These are phyloP conservation scores for Myzus persicae DNA, from an alignment of 1,140 invertebrate genomes.

Conservation along the genomic window DNA sequence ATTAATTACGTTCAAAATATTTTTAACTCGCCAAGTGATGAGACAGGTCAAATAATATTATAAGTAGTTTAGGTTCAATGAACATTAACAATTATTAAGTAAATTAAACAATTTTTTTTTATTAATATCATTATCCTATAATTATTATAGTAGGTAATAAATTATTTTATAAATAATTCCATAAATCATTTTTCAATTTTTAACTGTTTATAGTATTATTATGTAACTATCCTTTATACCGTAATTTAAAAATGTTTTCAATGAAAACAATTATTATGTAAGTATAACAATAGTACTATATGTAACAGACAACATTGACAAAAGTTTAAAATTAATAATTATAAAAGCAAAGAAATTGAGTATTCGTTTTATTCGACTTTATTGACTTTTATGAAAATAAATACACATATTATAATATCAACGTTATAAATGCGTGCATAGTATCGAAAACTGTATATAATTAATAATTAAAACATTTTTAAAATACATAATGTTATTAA, in stretches of 20 bases:
- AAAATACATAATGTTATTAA: no score
- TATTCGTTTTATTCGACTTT: no score
- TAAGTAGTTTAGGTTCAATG: background rate
- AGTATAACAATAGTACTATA: background rate
- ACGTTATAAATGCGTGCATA: no score
- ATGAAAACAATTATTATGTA: background rate
- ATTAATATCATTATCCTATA: background rate
- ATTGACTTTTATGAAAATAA: no score
- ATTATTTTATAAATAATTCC: background rate
- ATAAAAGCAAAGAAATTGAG: background rate
- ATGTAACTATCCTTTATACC: background rate
- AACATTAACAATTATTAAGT: background rate
- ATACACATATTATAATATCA: no score
- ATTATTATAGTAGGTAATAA: background rate
- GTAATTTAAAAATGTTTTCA: background rate
- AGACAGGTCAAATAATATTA: background rate
- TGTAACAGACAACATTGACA: background rate
- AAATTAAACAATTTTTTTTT: background rate
- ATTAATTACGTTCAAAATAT: background rate
- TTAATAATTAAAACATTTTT: no score
- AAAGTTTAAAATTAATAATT: background rate
- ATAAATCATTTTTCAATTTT: no score
- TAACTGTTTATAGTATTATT: background rate
- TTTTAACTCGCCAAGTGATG: background rate
- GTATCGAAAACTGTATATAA: no score